A percentile compares a stretch with the other conserved stretches of the same genome.
These are phyloP conservation scores for Ophioninae sp. DNA, from an alignment of 2,888 invertebrate genomes.

Conservation along the genomic window DNA sequence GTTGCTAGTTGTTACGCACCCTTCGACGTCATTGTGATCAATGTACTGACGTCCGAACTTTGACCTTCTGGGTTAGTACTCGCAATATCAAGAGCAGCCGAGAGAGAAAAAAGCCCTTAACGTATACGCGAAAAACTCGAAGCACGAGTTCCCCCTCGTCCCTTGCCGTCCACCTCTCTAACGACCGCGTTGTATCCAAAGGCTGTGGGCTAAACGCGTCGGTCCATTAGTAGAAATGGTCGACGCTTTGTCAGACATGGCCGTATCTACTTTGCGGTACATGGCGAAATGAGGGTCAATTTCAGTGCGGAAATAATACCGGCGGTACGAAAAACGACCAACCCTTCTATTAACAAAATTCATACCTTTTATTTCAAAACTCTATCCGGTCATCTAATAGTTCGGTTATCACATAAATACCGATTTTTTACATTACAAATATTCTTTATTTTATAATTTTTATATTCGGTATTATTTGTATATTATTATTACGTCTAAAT, in stretches of 20 bases:
- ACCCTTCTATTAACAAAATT: background rate
- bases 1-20: conserved; percentile 67
- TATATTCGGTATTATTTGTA: too few species aligned
- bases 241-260: conserved; percentile 38
- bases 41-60: conserved; percentile 66
- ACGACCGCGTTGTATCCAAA: conserved; percentile 11
- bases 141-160: conserved; percentile 26
- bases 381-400: background rate
- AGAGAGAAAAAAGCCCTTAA: conserved; percentile 58
- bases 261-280: conserved; percentile 9
- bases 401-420: too few species aligned
- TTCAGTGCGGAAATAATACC: background rate
- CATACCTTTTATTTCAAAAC: background rate
- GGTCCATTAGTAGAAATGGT: conserved; percentile 46
- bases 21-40: conserved; percentile 65
- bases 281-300: conserved; percentile 23
- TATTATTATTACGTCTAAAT: too few species aligned
- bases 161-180: background rate
- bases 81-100: conserved; percentile 14
- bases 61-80: conserved; percentile 21
- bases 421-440: too few species aligned
- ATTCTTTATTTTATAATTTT: too few species aligned
- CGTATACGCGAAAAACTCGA: conserved; percentile 61
- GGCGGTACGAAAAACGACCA: background rate
- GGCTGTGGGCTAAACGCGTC: background rate